Evolutionary conservation across 2,113 vertebrate species (phyloP).

Genomic region (Hipposideros armiger): DNA sequence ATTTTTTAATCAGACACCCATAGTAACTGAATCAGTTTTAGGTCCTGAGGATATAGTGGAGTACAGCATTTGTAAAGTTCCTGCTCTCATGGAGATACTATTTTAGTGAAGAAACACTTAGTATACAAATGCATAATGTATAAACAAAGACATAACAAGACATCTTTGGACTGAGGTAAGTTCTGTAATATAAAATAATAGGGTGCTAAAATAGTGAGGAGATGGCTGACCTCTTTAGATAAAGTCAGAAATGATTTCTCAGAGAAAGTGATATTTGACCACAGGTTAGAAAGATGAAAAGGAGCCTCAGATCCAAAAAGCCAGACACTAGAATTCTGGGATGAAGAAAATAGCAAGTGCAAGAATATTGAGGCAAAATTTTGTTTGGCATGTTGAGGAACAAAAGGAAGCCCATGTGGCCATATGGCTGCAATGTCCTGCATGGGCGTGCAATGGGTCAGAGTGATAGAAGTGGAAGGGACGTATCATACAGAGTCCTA

Average conservation of each 20-base stretch:
- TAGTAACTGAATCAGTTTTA: neutral
- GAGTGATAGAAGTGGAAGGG: neutral
- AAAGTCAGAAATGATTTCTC: neutral
- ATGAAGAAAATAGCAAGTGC: neutral
- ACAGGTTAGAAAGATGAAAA: neutral
- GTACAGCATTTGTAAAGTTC: neutral
- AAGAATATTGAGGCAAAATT: neutral
- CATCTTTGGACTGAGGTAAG: neutral
- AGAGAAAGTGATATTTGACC: neutral
- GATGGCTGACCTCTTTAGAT: neutral
- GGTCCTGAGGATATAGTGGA: neutral
- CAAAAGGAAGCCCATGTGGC: neutral
- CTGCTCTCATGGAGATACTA: neutral
- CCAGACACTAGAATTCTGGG: neutral
- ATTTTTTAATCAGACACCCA: neutral
- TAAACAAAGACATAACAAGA: neutral
- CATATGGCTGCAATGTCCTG: too few relatives aligned
- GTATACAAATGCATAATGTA: neutral
- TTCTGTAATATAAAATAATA: neutral
- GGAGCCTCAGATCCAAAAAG: neutral
- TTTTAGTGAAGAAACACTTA: neutral
- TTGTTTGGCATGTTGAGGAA: neutral
- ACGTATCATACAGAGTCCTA: neutral
- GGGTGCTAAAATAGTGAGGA: neutral
- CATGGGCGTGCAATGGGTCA: accelerated